Evolutionary conservation across 1,140 invertebrate species (phyloP).

Genomic region (Papilio polytes): DNA sequence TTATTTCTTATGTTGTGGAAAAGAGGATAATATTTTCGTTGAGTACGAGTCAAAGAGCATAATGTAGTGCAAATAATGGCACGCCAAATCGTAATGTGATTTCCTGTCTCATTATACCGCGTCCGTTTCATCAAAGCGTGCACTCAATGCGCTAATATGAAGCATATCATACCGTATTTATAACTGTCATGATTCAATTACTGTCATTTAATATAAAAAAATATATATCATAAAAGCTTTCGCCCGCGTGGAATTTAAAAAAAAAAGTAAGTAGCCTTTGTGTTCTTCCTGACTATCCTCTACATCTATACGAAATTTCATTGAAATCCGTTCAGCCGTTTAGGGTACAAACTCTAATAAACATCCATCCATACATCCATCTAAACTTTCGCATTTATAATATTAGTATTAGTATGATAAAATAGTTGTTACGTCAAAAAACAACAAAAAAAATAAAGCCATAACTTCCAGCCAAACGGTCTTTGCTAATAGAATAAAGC

Average conservation of each 20-base stretch:
- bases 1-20: neutral
- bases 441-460: too few relatives aligned
- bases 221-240: neutral
- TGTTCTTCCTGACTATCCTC: too few relatives aligned
- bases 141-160: slow-evolving; percentile 3
- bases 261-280: too few relatives aligned
- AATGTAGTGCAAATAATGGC: slow-evolving; percentile 4
- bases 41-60: neutral
- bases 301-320: too few relatives aligned
- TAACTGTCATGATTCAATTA: neutral
- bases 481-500: neutral
- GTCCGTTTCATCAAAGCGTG: slow-evolving; percentile 29
- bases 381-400: too few relatives aligned
- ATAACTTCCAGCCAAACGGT: neutral
- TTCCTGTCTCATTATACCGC: slow-evolving; percentile 27
- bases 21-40: neutral
- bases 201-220: neutral
- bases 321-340: too few relatives aligned
- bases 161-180: neutral
- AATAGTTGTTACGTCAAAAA: too few relatives aligned
- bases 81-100: slow-evolving; percentile 30
- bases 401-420: too few relatives aligned
- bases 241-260: too few relatives aligned
- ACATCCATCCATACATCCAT: too few relatives aligned
- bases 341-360: too few relatives aligned